Evolutionary conservation across 2,888 invertebrate species (phyloP), one percentile per base, ranked within the genome.

Genomic region (Sussaba pulchella): DNA sequence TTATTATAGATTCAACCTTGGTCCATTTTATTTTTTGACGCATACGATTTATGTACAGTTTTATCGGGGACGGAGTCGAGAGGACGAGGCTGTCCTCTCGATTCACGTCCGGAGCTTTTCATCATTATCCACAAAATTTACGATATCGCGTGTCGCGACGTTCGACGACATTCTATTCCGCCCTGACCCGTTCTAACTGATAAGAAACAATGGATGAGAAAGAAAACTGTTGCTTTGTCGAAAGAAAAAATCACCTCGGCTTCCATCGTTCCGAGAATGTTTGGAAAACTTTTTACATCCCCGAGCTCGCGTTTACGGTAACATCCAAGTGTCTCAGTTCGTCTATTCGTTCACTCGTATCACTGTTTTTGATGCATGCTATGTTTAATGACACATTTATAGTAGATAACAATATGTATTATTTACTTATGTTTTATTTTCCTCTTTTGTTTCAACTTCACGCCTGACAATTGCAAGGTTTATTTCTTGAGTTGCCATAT

Each of bases 361-460:
- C 52, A 21, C 66, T 36, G 39, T 66, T 21, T 70, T 81, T 75
- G 64, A 67, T 84, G 85, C 87, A 85, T 87, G 84, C 87, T 88
- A 86, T 87, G 84, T 89, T 89, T 89, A 57, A 87, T 88, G 90
- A 90, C 89, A 90, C 90, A 90, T 90, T 90, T 90, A 90, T 90
- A 90, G 87, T 90, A 89, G 57, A 90, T 90, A 90, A 90, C 90
- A 90, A 88, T 89, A 88, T 84, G 84, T 2, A 5, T 31, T 31
- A 6, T 31, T 31, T n/a, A n/a, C n/a, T n/a, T n/a, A n/a, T n/a
- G n/a, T n/a, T n/a, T n/a, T n/a, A n/a, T n/a, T n/a, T n/a, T n/a
- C n/a, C n/a, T 87, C 88, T 85, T 82, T 89, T 75, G 66, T 21
- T 52, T 24, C 24, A 52, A 8, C 43, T 26, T 52, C 61, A 9